These are phyloP conservation scores for Pygmarrhopalites habei DNA, from an alignment of 1,140 invertebrate species.

Conservation along the genomic window DNA sequence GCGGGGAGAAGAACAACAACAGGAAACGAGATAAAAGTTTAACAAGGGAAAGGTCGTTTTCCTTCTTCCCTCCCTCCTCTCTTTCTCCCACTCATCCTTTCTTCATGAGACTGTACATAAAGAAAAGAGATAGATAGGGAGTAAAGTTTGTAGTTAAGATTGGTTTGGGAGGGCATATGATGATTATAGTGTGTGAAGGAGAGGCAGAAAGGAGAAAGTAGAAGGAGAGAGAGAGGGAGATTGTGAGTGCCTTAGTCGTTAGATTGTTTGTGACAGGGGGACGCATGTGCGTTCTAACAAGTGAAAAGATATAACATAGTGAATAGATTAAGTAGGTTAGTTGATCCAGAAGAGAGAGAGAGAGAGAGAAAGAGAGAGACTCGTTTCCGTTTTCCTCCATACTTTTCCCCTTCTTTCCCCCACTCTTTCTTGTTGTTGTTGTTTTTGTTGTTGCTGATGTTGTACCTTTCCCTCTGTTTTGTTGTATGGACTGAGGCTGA, in stretches of 20 bases:
- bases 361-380: neutral
- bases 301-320: too few species aligned
- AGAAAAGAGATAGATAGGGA: neutral
- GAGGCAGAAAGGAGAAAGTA: neutral
- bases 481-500: neutral
- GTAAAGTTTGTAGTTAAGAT: neutral
- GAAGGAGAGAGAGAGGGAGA: neutral
- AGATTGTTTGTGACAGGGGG: neutral
- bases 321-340: constrained; percentile 7
- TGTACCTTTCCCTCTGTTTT: neutral
- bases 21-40: too few species aligned
- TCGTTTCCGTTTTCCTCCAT: neutral
- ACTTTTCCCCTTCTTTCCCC: neutral
- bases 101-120: neutral
- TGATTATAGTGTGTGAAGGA: neutral
- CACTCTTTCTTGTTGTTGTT: neutral
- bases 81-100: too few species aligned
- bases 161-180: neutral
- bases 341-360: neutral
- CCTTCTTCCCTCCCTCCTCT: too few species aligned
- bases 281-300: neutral
- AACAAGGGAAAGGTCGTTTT: too few species aligned
- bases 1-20: too few species aligned
- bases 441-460: neutral
- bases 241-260: neutral